Conservation (phyloP, 1,140 invertebrate species). For the Cydia splendana region DNA sequence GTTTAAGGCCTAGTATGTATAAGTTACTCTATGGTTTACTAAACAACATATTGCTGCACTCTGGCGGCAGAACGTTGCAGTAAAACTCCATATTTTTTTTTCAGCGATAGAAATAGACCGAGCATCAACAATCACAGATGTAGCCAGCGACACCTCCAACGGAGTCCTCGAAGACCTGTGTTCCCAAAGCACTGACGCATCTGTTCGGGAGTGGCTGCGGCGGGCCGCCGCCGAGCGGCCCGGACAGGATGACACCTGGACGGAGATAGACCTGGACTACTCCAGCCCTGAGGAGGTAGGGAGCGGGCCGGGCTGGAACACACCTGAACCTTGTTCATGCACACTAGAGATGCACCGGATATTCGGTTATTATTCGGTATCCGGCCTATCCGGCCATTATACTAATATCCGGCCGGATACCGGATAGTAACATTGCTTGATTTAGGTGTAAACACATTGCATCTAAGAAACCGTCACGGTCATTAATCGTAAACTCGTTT, state of each 20-base stretch:
- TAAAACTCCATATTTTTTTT: background rate
- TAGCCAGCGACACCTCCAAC: slow-evolving; percentile 61
- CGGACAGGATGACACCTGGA: slow-evolving; percentile 46
- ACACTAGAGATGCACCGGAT: too few relatives aligned
- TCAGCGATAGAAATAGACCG: slow-evolving; percentile 58
- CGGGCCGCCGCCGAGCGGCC: slow-evolving; percentile 47
- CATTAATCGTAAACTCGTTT: too few relatives aligned
- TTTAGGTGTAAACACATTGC: too few relatives aligned
- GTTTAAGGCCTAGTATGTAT: too few relatives aligned
- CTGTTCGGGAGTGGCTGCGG: slow-evolving; percentile 66
- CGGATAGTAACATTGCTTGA: too few relatives aligned
- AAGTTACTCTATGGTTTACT: too few relatives aligned
- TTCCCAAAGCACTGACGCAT: slow-evolving; percentile 57
- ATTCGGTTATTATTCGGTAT: too few relatives aligned
- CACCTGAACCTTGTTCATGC: slow-evolving; percentile 44
- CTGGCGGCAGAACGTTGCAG: too few relatives aligned
- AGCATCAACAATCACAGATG: slow-evolving; percentile 62
- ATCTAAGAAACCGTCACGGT: too few relatives aligned
- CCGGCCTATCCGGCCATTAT: too few relatives aligned
- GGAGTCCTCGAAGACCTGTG: slow-evolving; percentile 66
- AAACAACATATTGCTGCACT: too few relatives aligned
- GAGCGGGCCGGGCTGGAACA: slow-evolving; percentile 46
- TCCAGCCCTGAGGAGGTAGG: slow-evolving; percentile 68
- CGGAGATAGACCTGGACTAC: slow-evolving; percentile 60
- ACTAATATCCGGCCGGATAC: too few relatives aligned